Evolutionary conservation across 2,888 invertebrate genomes (phyloP), one percentile per base, ranked within the genome.

Genomic region (Dynastes tityus): DNA sequence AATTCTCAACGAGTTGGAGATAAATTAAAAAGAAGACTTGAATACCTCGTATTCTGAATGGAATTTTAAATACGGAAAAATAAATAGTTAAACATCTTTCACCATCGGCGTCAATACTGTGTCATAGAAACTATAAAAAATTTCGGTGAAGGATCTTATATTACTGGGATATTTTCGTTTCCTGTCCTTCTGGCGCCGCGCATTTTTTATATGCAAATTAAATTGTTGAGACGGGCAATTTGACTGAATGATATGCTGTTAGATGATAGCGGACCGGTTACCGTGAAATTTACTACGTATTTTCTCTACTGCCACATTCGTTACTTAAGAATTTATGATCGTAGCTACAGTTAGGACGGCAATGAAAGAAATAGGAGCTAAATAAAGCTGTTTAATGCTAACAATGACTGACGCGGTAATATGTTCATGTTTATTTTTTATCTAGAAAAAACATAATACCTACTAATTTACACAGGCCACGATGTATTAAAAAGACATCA

Each of bases 171-270:
- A 32, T 63, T 11, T 63, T 63, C 61, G 61, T 22, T 63, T 63
- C 11, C 32, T 27, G 13, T 63, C 27, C 29, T 63, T 6, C 29
- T 63, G 63, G 29, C 63, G 63, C 63, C 63, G 13, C 29, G 29
- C 1, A 27, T 9, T 63, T 63, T 63, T 63, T 32, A 63, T 32
- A 32, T 63, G 29, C 63, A 63, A 32, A 63, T 63, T 29, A 63
- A 63, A 63, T 11, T 22, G 27, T 29, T 63, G 27, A 29, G 29
- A 63, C 11, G 29, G 63, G 63, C 13, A 63, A 63, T 63, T 63
- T 63, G 29, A 63, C 32, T 63, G 13, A 27, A 29, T 13, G 4
- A 32, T 63, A 63, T 58, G 22, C 29, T 63, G 27, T 13, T 13
- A 13, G 32, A 63, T 32, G 63, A 32, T 32, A 32, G 63, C 32